Evolutionary conservation across 2,797 vertebrate species (phyloP), one percentile per base, ranked within the genome.

Genomic region (Tapirus indicus): DNA sequence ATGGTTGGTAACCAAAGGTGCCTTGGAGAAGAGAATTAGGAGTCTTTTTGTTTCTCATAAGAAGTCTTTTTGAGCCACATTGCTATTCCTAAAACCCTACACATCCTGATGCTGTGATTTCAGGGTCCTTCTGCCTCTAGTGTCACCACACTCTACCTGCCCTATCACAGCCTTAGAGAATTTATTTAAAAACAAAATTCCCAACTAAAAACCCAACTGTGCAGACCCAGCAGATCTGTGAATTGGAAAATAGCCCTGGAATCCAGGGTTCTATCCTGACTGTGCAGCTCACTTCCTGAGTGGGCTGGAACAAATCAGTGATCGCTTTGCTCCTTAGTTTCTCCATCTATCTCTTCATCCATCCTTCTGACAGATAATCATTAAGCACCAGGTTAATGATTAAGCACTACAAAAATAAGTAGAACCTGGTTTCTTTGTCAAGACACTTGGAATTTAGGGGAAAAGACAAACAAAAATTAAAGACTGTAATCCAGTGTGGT

Each of bases 341-440:
- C 62, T 75, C 44, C 10, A 16, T 18, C n/a, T 18, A 52, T 69
- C n/a, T 58, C 41, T 20, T 68, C 52, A 60, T 60, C 41, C 29
- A 23, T 69, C 68, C 25, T 82, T 90, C 56, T 68, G 79, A 92
- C 23, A 88, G 54, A 68, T 80, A 74, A 25, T 95, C 38, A 80
- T 58, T 95, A 72, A 83, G 47, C 18, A 49, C n/a, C 21, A 78
- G 25, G 38, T 38, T 38, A 38, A 38, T 38, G 38, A 38, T 38
- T 38, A 38, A 38, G 38, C 38, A 38, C 38, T 38, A 83, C 41
- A 77, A 71, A 93, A 88, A 41, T 77, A 91, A 64, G 14, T 77
- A 91, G 82, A 82, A 77, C 25, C 17, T 95, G 32, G 16, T 77
- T 95, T 32, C 44, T 87, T 82, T 64, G 47, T 77, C 69, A 93